A percentile compares a stretch with the other conserved stretches of the same genome.
phyloP scores from a whole-genome alignment of 2,113 vertebrate genomes.

The Furnarius figulus region DNA sequence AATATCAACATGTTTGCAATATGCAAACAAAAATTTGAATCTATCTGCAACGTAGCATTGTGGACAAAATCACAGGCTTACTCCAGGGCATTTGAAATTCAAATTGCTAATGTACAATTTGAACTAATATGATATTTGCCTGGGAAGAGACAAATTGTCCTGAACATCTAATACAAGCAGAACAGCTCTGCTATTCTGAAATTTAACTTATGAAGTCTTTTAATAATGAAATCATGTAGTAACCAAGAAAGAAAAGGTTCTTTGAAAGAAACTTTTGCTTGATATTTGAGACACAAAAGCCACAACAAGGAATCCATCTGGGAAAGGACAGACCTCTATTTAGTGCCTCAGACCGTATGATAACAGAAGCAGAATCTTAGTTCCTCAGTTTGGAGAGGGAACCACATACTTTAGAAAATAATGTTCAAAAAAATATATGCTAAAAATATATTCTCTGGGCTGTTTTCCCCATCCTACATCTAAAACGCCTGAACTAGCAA shows the following conservation, averaged over 20 bases:
- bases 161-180: background rate
- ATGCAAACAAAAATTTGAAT: background rate
- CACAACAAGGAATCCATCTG: background rate
- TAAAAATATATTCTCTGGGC: background rate
- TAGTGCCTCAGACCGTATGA: background rate
- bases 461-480: background rate
- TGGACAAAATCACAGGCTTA: background rate
- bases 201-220: background rate
- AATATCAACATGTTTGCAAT: background rate
- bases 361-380: background rate
- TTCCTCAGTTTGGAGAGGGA: background rate
- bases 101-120: background rate
- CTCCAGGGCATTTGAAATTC: background rate
- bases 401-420: background rate
- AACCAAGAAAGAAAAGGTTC: background rate
- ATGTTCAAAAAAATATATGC: background rate
- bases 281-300: background rate
- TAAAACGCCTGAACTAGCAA: background rate
- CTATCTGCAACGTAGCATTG: background rate
- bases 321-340: background rate
- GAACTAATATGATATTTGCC: background rate
- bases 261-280: constrained; percentile 16
- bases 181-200: background rate
- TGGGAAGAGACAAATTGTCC: background rate
- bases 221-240: background rate